Evolutionary conservation across 2,797 vertebrate species (phyloP).

Genomic region (Phrynocephalus vlangalii): DNA sequence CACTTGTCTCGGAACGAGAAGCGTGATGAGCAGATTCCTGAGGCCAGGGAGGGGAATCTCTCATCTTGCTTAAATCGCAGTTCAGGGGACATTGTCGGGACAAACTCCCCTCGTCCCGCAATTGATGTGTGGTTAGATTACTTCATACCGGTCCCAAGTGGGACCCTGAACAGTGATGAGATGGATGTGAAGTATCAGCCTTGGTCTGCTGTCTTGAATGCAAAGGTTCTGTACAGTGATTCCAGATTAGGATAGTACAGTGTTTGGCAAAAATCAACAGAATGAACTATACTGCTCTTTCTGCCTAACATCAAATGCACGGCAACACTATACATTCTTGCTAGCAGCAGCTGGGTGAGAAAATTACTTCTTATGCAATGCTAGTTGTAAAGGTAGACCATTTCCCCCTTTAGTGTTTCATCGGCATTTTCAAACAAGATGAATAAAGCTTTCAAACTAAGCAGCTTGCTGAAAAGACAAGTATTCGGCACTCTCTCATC

Average conservation of each 20-base stretch:
- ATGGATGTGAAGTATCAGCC: not conserved
- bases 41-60: too few relatives aligned
- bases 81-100: too few relatives aligned
- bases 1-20: too few relatives aligned
- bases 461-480: slow-evolving; percentile 15
- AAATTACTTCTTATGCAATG: slow-evolving; percentile 14
- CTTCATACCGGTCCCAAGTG: too few relatives aligned
- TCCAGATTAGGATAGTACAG: not conserved
- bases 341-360: slow-evolving; percentile 15
- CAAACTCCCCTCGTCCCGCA: too few relatives aligned
- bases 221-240: not conserved
- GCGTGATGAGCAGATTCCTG: too few relatives aligned
- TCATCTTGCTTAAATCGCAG: too few relatives aligned
- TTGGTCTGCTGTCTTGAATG: not conserved
- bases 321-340: slow-evolving; percentile 24
- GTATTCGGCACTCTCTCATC: not conserved
- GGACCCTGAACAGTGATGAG: too few relatives aligned
- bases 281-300: slow-evolving; percentile 5
- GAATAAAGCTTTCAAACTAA: slow-evolving; percentile 18
- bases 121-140: too few relatives aligned
- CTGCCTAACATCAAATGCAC: not conserved
- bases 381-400: slow-evolving; percentile 6
- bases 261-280: not conserved
- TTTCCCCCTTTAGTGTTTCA: slow-evolving; percentile 25
- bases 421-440: slow-evolving; percentile 25